A percentile compares a stretch with the other conserved stretches of the same genome.
Evolutionary conservation across 2,797 vertebrate species (phyloP).

Genomic region (Pelodytes ibericus): DNA sequence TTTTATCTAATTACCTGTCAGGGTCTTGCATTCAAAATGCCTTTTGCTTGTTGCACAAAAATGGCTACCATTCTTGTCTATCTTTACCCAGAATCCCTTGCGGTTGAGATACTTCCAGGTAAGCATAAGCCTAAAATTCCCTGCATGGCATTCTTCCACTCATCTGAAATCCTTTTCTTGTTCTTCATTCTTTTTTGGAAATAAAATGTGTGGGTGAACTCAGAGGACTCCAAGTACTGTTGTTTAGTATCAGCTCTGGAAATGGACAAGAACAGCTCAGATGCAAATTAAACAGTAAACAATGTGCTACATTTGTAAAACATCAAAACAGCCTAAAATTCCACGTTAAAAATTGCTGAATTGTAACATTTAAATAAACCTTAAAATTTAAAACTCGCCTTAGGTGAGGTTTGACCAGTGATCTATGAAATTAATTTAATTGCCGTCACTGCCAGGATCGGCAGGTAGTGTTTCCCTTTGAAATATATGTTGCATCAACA

Average conservation of each 20-base stretch:
- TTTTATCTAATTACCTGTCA: too few relatives aligned
- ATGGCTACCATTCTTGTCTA: too few relatives aligned
- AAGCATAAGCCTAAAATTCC: too few relatives aligned
- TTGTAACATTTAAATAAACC: neutral
- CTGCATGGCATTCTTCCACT: too few relatives aligned
- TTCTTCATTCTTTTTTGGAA: neutral
- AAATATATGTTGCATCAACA: conserved; percentile 39
- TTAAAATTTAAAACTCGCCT: neutral
- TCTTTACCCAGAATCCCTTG: too few relatives aligned
- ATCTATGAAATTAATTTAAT: conserved; percentile 33
- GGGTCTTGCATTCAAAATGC: too few relatives aligned
- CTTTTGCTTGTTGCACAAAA: too few relatives aligned
- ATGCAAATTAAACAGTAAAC: neutral
- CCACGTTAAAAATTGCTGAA: neutral
- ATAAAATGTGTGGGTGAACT: neutral
- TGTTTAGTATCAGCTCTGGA: neutral
- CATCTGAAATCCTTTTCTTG: too few relatives aligned
- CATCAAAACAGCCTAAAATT: neutral
- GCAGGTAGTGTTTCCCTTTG: conserved; percentile 17
- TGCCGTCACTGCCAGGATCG: conserved; percentile 3
- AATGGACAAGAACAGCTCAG: neutral
- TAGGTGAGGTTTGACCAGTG: neutral
- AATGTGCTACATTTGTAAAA: neutral
- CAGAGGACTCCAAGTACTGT: neutral
- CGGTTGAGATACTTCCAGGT: too few relatives aligned